Percentiles rank a stretch among this genome's conserved stretches.
Evolutionary conservation across 1,140 invertebrate species (phyloP).

Genomic region (Drosophila bifasciata): DNA sequence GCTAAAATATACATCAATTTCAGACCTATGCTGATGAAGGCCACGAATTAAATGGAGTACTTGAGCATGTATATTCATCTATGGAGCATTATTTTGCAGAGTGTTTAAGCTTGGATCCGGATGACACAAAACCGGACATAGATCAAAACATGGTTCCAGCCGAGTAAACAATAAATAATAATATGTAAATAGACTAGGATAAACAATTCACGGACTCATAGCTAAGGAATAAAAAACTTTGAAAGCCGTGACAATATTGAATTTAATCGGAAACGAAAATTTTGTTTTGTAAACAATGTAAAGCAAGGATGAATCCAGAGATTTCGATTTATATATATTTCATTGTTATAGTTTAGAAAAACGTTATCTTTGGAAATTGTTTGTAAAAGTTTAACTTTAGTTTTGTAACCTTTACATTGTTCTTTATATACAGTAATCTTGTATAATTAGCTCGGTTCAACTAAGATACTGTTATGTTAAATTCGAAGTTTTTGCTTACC

Average conservation of each 20-base stretch:
- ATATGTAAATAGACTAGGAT: slow-evolving; percentile 50
- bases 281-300: too few relatives aligned
- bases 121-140: slow-evolving; percentile 85
- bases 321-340: too few relatives aligned
- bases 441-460: too few relatives aligned
- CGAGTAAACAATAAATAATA: slow-evolving; percentile 52
- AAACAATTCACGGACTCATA: slow-evolving; percentile 13
- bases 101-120: slow-evolving; percentile 92
- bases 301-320: too few relatives aligned
- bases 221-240: slow-evolving; percentile 21
- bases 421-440: too few relatives aligned
- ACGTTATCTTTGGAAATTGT: too few relatives aligned
- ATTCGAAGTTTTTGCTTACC: too few relatives aligned
- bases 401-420: too few relatives aligned
- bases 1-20: neutral
- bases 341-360: too few relatives aligned
- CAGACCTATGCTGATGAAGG: slow-evolving; percentile 94
- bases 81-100: slow-evolving; percentile 94
- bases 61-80: slow-evolving; percentile 92
- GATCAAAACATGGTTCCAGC: slow-evolving; percentile 79
- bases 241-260: neutral
- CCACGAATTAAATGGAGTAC: slow-evolving; percentile 90
- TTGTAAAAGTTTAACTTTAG: too few relatives aligned
- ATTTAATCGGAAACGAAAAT: too few relatives aligned
- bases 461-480: too few relatives aligned